Evolutionary conservation across 2,888 invertebrate genomes (phyloP), one percentile per base, ranked within the genome.

Genomic region (Agrilus cyanescens): DNA sequence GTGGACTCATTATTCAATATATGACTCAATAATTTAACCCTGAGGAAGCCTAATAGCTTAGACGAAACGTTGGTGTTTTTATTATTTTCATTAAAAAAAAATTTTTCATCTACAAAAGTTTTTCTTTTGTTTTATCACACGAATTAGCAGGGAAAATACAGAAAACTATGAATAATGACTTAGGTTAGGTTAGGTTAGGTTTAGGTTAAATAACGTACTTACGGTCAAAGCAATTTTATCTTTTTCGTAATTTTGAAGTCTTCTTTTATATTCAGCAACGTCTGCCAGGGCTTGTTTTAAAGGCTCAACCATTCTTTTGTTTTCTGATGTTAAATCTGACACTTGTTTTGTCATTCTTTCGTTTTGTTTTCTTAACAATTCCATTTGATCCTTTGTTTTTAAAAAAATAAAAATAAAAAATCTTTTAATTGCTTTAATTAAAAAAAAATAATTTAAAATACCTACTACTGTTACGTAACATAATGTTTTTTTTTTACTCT

Each of bases 201-300:
- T n/a, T n/a, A n/a, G n/a, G n/a, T n/a, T n/a, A n/a, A n/a, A n/a
- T n/a, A n/a, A n/a, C 7, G 12, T 14, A 38, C 47, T 42, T 49
- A 56, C 79, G 47, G 71, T 71, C 49, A 88, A 69, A 35, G 82
- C 80, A 49, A 80, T 74, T 58, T 87, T 88, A 62, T 91, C 89
- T 50, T 88, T 84, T 46, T 86, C 84, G 54, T 89, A 89, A 63
- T 87, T 85, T n/a, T 78, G 76, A 58, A 90, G 72, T 58, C 85
- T 84, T 44, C 84, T 74, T 50, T 78, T 79, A 47, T 84, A 69
- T 46, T 87, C 85, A 16, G 75, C 73, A 7, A 85, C 76, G 53
- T 87, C 82, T 32, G 75, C 67, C 44, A 80, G 73, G 0, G 86
- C 82, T 38, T 75, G 72, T 56, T 81, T 79, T 13, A 89, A 63